These are phyloP conservation scores for Caenorhabditis macrosperma DNA, from an alignment of 2,888 invertebrate genomes.

Conservation along the genomic window DNA sequence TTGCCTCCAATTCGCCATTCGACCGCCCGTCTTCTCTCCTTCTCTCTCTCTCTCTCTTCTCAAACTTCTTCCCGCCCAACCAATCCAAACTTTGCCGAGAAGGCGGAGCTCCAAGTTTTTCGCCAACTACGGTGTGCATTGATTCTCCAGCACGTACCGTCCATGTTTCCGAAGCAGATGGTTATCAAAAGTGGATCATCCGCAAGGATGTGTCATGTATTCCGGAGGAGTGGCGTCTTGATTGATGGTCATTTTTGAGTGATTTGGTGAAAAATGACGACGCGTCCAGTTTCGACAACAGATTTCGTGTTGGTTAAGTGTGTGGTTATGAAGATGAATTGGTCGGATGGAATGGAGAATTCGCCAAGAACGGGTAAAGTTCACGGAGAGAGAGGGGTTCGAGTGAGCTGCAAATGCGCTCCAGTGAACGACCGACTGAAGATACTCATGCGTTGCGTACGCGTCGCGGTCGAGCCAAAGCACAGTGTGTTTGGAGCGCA, in stretches of 20 bases:
- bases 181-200: constrained; percentile 37
- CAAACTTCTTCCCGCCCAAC: not conserved
- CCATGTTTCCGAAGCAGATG: constrained; percentile 36
- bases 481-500: too few relatives aligned
- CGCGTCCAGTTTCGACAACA: not conserved
- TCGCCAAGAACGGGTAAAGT: not conserved
- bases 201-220: too few relatives aligned
- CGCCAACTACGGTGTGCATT: constrained; percentile 9
- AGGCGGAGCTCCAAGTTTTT: constrained; percentile 13
- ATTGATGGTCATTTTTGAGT: constrained; percentile 47
- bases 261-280: constrained; percentile 27
- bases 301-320: not conserved
- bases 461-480: too few relatives aligned
- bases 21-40: not conserved
- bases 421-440: too few relatives aligned
- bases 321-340: constrained; percentile 36
- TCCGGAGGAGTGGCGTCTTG: not conserved
- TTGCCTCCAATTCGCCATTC: too few relatives aligned
- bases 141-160: not conserved
- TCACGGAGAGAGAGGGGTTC: not conserved
- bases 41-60: not conserved
- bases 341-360: not conserved
- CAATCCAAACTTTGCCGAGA: not conserved
- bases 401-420: too few relatives aligned
- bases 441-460: too few relatives aligned